phyloP scores from a whole-genome alignment of 2,888 invertebrate species.

The Polydrusus tereticollis region DNA sequence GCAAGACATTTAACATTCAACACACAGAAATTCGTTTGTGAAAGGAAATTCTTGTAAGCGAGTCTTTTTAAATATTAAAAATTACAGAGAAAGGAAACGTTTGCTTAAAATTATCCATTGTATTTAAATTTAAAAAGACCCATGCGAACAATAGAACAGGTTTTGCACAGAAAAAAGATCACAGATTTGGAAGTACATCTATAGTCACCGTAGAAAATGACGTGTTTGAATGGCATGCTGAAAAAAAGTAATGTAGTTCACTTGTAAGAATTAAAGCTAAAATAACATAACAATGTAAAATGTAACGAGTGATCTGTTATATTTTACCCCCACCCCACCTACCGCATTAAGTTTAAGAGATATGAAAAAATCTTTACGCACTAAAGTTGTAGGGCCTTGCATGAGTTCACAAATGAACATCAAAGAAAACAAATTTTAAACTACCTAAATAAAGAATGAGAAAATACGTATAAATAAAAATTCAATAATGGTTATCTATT shows the following conservation, averaged over 20 bases:
- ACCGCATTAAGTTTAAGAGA: no score
- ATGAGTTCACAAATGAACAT: no score
- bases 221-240: conserved; percentile 53
- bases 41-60: neutral
- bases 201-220: conserved; percentile 55
- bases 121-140: conserved; percentile 11
- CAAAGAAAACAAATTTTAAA: no score
- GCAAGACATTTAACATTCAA: conserved; percentile 28
- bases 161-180: conserved; percentile 37
- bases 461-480: no score
- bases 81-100: no score
- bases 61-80: conserved; percentile 7
- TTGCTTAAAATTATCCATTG: neutral
- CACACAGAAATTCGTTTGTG: neutral
- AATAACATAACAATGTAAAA: no score
- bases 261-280: conserved; percentile 11
- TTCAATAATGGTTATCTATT: no score
- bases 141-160: conserved; percentile 3
- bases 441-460: no score
- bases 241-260: conserved; percentile 40
- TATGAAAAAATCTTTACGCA: no score
- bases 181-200: conserved; percentile 59
- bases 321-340: no score
- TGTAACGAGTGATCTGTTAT: no score
- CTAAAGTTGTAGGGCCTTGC: no score